Conservation (phyloP, 2,113 vertebrate genomes). For the Blennius ocellaris region DNA sequence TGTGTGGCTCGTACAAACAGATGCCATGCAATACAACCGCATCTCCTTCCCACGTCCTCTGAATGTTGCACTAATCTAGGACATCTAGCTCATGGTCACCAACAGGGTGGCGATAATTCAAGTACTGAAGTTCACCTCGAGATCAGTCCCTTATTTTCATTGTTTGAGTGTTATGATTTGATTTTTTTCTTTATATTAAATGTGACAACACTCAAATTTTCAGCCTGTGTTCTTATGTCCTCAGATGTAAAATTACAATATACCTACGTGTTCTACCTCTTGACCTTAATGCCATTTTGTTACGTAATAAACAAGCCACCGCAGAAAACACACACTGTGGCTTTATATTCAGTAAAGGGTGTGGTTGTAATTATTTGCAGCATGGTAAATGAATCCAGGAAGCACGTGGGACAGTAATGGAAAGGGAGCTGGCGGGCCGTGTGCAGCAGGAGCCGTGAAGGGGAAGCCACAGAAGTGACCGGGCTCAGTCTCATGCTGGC, state of each 20-base stretch:
- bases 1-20: neutral
- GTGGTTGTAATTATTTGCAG: constrained; percentile 62
- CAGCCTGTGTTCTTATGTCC: neutral
- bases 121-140: neutral
- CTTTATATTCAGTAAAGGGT: constrained; percentile 46
- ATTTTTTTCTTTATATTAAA: neutral
- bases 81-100: neutral
- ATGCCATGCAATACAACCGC: neutral
- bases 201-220: neutral
- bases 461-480: constrained; percentile 39
- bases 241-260: neutral
- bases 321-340: constrained; percentile 19
- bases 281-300: constrained; percentile 38
- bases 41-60: neutral
- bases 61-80: constrained; percentile 14
- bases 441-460: constrained; percentile 31
- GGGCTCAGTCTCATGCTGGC: constrained; percentile 39
- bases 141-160: neutral
- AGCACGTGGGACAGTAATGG: constrained; percentile 40
- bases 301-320: constrained; percentile 27
- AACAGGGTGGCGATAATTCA: too few species aligned
- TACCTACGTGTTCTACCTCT: neutral
- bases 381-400: constrained; percentile 62
- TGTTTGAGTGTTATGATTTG: neutral
- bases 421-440: constrained; percentile 33